These are phyloP conservation scores for Leptarthrus brevirostris DNA, from an alignment of 2,888 invertebrate species.

Conservation along the genomic window DNA sequence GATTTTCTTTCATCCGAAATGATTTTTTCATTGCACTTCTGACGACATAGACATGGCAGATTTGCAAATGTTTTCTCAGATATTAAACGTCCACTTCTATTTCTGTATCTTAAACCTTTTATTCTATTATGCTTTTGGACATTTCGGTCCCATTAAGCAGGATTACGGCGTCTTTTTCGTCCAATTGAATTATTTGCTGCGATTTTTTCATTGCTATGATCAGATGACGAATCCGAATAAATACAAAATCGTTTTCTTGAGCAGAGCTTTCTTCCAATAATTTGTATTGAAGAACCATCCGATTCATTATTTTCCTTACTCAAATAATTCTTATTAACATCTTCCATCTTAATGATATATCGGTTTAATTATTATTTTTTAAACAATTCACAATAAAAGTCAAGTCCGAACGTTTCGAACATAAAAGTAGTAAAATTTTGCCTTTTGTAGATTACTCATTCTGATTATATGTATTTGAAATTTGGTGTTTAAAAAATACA, in stretches of 20 bases:
- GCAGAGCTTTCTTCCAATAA: slow-evolving; percentile 42
- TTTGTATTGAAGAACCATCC: slow-evolving; percentile 45
- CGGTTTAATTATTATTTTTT: slow-evolving; percentile 10
- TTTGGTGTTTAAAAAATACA: no score
- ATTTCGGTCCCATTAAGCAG: slow-evolving; percentile 55
- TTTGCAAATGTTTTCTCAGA: slow-evolving; percentile 57
- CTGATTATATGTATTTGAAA: no score
- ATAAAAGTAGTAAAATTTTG: no score
- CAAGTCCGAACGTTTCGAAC: no score
- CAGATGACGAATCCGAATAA: slow-evolving; percentile 50
- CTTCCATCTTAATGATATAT: slow-evolving; percentile 17
- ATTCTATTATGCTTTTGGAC: slow-evolving; percentile 56
- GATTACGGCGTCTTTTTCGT: slow-evolving; percentile 49
- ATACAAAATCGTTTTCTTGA: slow-evolving; percentile 41
- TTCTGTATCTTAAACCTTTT: slow-evolving; percentile 57
- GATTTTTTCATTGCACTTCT: slow-evolving; percentile 55
- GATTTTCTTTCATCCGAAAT: slow-evolving; percentile 55
- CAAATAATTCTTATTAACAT: slow-evolving; percentile 9
- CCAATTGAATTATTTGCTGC: slow-evolving; percentile 38
- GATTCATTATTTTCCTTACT: slow-evolving; percentile 41
- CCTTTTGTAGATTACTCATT: no score
- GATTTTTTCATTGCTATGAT: slow-evolving; percentile 14
- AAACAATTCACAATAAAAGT: background rate
- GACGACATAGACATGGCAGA: slow-evolving; percentile 54
- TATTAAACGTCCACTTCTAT: slow-evolving; percentile 56